Base-by-base conservation (phyloP, 2,797 vertebrate genomes). In the Urocyon cinereoargenteus region DNA sequence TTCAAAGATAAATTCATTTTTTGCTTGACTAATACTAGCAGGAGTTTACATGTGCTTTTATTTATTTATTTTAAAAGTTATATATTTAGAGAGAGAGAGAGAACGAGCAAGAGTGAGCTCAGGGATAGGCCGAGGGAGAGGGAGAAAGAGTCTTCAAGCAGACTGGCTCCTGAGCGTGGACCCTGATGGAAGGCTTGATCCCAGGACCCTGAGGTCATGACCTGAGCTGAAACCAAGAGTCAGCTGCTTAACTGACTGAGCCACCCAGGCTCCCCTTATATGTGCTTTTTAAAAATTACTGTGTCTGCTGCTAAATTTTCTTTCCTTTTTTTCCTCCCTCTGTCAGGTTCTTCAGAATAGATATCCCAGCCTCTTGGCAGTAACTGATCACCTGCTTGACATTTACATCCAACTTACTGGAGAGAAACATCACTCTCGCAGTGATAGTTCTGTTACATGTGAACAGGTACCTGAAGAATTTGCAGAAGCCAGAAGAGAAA, bases 391-490 rank as follows among this genome's bases (percentile, higher is more conserved):
- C 75, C 99, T 99, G 86, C 98, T 99, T 97, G 99, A 99, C 62
- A 99, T 99, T 98, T 99, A 99, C 98, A 99, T 99, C 94, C 99
- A 99, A 94, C 99, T 99, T 92, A 99, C 99, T 0, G 99, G 99
- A 79, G 99, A 99, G 86, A 99, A 98, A 85, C 99, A 99, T 98
- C 96, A 98, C 19, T 95, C 96, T 55, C n/a, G 66, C 24, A 98
- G 97, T 31, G 64, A 64, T 9, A 62, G 10, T 78, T 55, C 68
- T 90, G 51, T 94, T 95, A 96, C 1, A 53, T 95, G 92, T 85
- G 95, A 94, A 64, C 95, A 88, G 1, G 5, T 87, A 64, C 49
- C 70, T 62, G 90, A 97, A 0, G 97, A 98, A 2, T 73, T 96
- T 59, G 59, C 91, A 85, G 98, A 98, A 94, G 93, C 97, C 21